phyloP scores from a whole-genome alignment of 2,113 vertebrate species.

The Onychostruthus taczanowskii region DNA sequence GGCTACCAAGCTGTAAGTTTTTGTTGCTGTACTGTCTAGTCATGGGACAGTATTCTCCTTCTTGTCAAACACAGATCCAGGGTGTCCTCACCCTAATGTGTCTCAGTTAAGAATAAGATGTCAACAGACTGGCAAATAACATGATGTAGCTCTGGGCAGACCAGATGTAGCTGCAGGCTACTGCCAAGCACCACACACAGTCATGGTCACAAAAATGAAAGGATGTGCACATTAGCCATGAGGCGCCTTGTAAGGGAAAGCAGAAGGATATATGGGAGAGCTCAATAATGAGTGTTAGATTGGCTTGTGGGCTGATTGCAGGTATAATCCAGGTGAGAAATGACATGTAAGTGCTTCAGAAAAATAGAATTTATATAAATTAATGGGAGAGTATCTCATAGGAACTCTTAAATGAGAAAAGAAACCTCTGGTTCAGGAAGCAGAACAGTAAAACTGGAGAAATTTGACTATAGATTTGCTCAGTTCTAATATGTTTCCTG shows the following conservation, averaged over 20 bases:
- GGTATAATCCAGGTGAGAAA: neutral
- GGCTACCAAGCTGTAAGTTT: neutral
- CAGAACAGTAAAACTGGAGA: neutral
- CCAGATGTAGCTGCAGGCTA: neutral
- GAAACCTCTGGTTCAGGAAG: neutral
- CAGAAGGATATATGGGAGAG: neutral
- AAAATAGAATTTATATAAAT: neutral
- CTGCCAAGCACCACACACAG: neutral
- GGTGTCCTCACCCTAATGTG: neutral
- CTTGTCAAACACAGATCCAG: neutral
- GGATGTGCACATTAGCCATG: neutral
- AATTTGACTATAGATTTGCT: neutral
- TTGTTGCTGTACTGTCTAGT: neutral
- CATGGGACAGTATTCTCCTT: neutral
- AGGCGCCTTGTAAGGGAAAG: neutral
- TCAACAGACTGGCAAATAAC: neutral
- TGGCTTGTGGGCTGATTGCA: neutral
- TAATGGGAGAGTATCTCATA: neutral
- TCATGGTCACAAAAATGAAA: neutral
- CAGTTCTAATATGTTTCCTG: neutral
- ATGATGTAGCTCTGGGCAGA: neutral
- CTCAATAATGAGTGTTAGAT: neutral
- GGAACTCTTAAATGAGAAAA: neutral
- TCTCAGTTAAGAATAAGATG: neutral
- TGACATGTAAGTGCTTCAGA: neutral